Percentiles rank a stretch among this genome's conserved stretches.
These are phyloP conservation scores for Varanus salvator DNA, from an alignment of 2,113 vertebrate species.

Conservation along the genomic window DNA sequence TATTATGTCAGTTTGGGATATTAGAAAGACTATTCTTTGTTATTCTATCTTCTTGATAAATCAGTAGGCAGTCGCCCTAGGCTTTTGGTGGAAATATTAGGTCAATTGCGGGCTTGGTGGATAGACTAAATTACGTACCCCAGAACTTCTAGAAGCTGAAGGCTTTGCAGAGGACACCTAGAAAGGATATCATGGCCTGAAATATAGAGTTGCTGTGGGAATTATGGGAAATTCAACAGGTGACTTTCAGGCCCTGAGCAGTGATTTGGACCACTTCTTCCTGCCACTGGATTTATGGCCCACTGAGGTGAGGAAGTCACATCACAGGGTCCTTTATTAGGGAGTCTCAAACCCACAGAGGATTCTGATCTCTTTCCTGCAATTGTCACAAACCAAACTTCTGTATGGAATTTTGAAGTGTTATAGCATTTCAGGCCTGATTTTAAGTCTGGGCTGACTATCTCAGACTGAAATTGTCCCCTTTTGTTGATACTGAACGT, in stretches of 20 bases:
- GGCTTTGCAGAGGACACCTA: background rate
- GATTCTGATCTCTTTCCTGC: background rate
- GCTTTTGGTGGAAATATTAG: background rate
- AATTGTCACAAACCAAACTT: background rate
- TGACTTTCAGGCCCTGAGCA: background rate
- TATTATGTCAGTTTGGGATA: background rate
- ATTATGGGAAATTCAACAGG: background rate
- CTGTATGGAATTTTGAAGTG: background rate
- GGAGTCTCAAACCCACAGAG: background rate
- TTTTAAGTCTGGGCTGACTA: background rate
- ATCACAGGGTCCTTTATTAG: background rate
- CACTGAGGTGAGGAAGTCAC: background rate
- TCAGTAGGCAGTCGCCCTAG: background rate
- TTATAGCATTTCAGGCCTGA: background rate
- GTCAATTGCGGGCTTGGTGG: background rate
- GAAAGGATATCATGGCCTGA: background rate
- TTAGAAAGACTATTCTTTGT: background rate
- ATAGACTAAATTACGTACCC: background rate
- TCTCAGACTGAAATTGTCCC: background rate
- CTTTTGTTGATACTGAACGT: slow-evolving; percentile 26
- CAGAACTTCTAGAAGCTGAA: background rate
- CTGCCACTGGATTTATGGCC: background rate
- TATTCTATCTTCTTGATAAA: background rate
- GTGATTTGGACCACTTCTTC: background rate
- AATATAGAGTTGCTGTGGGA: background rate